Evolutionary conservation across 2,888 invertebrate species (phyloP).

Genomic region (Anaspis maculata): DNA sequence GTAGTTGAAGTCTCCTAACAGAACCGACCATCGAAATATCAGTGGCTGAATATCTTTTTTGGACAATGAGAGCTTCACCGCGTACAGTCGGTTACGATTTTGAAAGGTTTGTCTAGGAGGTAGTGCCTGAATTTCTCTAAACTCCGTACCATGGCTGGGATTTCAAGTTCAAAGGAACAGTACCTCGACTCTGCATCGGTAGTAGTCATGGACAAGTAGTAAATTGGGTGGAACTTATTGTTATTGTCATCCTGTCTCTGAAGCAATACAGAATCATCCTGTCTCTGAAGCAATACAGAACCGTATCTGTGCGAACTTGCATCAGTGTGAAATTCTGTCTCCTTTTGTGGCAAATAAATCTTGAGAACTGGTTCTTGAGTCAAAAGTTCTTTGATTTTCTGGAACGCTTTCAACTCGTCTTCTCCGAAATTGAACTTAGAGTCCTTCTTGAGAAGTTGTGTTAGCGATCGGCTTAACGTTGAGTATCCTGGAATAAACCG

Average conservation of each 20-base stretch:
- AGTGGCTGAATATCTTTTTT: slow-evolving; percentile 28
- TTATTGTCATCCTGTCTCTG: too few species aligned
- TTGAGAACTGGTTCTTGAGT: slow-evolving; percentile 21
- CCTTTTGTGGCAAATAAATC: slow-evolving; percentile 24
- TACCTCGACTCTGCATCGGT: slow-evolving; percentile 24
- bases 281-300: slow-evolving; percentile 27
- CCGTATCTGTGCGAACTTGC: slow-evolving; percentile 28
- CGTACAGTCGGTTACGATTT: slow-evolving; percentile 27
- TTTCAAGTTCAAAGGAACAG: slow-evolving; percentile 32
- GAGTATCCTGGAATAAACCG: not conserved
- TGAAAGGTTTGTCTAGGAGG: slow-evolving; percentile 23
- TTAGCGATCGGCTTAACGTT: not conserved
- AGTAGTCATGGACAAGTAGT: slow-evolving; percentile 29
- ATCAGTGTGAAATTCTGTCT: slow-evolving; percentile 32
- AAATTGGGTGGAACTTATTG: slow-evolving; percentile 25
- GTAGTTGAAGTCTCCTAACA: slow-evolving; percentile 20
- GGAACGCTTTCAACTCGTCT: not conserved
- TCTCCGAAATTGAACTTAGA: not conserved
- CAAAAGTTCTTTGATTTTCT: not conserved
- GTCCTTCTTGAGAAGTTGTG: not conserved
- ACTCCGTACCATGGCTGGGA: slow-evolving; percentile 21
- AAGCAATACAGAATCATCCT: too few species aligned
- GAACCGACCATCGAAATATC: slow-evolving; percentile 24
- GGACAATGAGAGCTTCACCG: slow-evolving; percentile 20
- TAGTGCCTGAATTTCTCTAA: slow-evolving; percentile 25